Evolutionary conservation across 2,797 vertebrate genomes (phyloP).

Genomic region (Chanos chanos): DNA sequence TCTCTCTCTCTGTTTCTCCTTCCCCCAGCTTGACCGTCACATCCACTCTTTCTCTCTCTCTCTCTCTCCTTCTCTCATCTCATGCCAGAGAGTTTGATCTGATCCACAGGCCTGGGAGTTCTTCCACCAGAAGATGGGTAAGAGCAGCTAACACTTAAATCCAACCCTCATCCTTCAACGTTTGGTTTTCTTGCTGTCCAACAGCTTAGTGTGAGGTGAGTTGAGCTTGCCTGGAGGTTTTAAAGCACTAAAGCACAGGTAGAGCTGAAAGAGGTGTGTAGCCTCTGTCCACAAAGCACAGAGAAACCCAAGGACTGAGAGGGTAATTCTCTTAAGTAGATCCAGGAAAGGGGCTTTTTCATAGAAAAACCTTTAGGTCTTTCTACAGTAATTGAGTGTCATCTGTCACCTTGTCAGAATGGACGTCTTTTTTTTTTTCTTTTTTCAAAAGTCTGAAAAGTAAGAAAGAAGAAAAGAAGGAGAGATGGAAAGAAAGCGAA

Average conservation of each 20-base stretch:
- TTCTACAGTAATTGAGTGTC: slow-evolving; percentile 17
- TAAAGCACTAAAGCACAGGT: slow-evolving; percentile 58
- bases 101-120: slow-evolving; percentile 70
- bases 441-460: too few species aligned
- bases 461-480: background rate
- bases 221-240: too few species aligned
- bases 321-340: slow-evolving; percentile 11
- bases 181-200: slow-evolving; percentile 51
- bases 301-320: slow-evolving; percentile 49
- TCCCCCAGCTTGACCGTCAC: background rate
- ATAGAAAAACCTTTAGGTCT: slow-evolving; percentile 36
- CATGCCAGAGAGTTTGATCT: slow-evolving; percentile 74
- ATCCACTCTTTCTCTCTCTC: background rate
- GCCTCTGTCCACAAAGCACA: slow-evolving; percentile 50
- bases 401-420: background rate
- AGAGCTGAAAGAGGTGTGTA: slow-evolving; percentile 53
- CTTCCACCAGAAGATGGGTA: slow-evolving; percentile 56
- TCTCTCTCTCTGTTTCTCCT: slow-evolving; percentile 11
- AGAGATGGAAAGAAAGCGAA: background rate
- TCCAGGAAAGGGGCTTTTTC: background rate
- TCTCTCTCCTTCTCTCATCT: slow-evolving; percentile 45
- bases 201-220: slow-evolving; percentile 64
- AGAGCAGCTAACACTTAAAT: slow-evolving; percentile 68
- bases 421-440: too few species aligned
- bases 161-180: slow-evolving; percentile 68